Evolutionary conservation across 2,888 invertebrate genomes (phyloP).

Genomic region (Ochlodes sylvanus): DNA sequence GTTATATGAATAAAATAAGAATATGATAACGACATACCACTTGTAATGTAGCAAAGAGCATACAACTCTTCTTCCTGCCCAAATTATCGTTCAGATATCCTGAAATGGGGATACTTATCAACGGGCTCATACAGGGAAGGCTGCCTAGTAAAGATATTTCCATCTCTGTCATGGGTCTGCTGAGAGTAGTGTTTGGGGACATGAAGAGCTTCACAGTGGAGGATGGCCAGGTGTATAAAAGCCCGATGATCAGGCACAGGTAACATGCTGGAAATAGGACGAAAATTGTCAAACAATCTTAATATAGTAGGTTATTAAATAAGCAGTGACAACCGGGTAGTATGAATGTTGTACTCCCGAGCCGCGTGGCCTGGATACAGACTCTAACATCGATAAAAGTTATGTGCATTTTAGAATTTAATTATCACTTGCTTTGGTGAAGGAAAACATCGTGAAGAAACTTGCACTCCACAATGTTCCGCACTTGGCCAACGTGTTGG

Average conservation of each 20-base stretch:
- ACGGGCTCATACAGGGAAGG: constrained; percentile 52
- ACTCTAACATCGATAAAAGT: no score
- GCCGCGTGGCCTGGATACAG: no score
- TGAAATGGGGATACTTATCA: constrained; percentile 53
- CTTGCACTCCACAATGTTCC: no score
- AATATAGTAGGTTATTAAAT: no score
- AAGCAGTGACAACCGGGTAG: no score
- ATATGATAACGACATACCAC: constrained; percentile 48
- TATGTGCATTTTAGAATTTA: no score
- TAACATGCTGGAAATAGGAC: constrained; percentile 58
- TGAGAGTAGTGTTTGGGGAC: constrained; percentile 53
- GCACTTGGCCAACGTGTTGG: no score
- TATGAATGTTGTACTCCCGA: no score
- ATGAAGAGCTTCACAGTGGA: constrained; percentile 62
- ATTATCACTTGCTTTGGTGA: no score
- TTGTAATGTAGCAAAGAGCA: constrained; percentile 47
- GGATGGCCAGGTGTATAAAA: constrained; percentile 68
- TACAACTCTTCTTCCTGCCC: constrained; percentile 53
- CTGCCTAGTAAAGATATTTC: constrained; percentile 59
- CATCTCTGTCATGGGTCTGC: constrained; percentile 53
- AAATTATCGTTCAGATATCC: constrained; percentile 55
- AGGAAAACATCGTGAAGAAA: no score
- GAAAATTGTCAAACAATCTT: background rate
- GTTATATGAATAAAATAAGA: background rate
- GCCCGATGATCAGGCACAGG: constrained; percentile 57